Conservation (phyloP, 2,113 vertebrate species). For the Girardinichthys multiradiatus region DNA sequence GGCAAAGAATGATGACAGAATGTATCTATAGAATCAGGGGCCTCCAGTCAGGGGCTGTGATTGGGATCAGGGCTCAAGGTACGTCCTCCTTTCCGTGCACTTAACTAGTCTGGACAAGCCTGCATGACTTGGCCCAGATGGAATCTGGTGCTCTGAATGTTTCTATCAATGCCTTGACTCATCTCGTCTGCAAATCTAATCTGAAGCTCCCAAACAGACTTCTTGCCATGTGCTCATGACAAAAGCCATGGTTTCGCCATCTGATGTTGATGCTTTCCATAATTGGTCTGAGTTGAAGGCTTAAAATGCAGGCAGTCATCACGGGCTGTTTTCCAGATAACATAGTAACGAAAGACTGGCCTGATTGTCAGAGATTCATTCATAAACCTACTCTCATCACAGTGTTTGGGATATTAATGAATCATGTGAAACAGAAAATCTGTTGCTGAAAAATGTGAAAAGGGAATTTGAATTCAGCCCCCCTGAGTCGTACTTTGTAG, state of each 20-base stretch:
- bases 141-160: slow-evolving; percentile 66
- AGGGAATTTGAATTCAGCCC: no score
- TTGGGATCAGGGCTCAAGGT: slow-evolving; percentile 52
- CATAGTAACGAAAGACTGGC: slow-evolving; percentile 15
- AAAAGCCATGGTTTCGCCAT: slow-evolving; percentile 12
- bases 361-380: slow-evolving; percentile 5
- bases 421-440: not conserved
- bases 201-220: slow-evolving; percentile 48
- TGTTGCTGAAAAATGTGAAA: not conserved
- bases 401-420: not conserved
- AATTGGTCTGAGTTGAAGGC: slow-evolving; percentile 20
- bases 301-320: slow-evolving; percentile 12
- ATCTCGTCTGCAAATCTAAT: slow-evolving; percentile 68
- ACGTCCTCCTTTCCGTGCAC: slow-evolving; percentile 40
- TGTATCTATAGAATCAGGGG: not conserved
- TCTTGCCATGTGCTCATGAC: not conserved
- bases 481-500: no score
- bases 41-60: slow-evolving; percentile 37
- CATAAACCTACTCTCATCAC: not conserved
- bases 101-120: slow-evolving; percentile 62
- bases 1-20: slow-evolving; percentile 28
- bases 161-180: slow-evolving; percentile 62
- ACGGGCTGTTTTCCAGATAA: not conserved
- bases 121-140: slow-evolving; percentile 57
- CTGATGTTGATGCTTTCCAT: slow-evolving; percentile 20